Conservation (phyloP, 2,888 invertebrate genomes). For the Xylocampa areola region DNA sequence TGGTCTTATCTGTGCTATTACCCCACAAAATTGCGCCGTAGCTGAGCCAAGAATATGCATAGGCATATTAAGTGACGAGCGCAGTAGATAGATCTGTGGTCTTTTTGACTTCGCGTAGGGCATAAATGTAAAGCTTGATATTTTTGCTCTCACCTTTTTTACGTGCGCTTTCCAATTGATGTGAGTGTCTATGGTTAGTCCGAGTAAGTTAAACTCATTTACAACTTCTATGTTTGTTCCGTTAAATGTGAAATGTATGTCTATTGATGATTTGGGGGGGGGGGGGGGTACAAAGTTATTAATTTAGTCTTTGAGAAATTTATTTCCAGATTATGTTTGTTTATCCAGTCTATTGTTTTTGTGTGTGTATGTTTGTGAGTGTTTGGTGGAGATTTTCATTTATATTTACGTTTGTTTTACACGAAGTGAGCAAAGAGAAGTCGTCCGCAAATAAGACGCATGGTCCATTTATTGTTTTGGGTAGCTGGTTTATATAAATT, state of each 20-base stretch:
- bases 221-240: conserved; percentile 8
- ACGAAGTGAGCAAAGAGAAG: conserved; percentile 3
- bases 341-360: conserved; percentile 6
- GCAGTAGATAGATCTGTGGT: neutral
- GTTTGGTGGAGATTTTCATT: conserved; percentile 1
- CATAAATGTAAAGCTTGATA: conserved; percentile 4
- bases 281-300: conserved; percentile 12
- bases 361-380: too few species aligned
- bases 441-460: conserved; percentile 18
- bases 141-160: conserved; percentile 4
- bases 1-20: neutral
- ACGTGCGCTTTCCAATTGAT: conserved; percentile 7
- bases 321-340: conserved; percentile 17
- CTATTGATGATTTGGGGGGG: conserved; percentile 10
- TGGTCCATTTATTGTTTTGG: conserved; percentile 5
- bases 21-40: too few species aligned
- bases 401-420: conserved; percentile 7
- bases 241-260: conserved; percentile 2
- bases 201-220: too few species aligned
- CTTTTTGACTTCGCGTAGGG: too few species aligned
- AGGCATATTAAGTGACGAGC: neutral
- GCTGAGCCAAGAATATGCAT: too few species aligned
- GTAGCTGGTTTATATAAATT: conserved; percentile 13
- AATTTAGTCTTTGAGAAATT: conserved; percentile 21
- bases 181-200: conserved; percentile 1